Evolutionary conservation across 1,140 invertebrate species (phyloP).

Genomic region (Caenorhabditis briggsae): DNA sequence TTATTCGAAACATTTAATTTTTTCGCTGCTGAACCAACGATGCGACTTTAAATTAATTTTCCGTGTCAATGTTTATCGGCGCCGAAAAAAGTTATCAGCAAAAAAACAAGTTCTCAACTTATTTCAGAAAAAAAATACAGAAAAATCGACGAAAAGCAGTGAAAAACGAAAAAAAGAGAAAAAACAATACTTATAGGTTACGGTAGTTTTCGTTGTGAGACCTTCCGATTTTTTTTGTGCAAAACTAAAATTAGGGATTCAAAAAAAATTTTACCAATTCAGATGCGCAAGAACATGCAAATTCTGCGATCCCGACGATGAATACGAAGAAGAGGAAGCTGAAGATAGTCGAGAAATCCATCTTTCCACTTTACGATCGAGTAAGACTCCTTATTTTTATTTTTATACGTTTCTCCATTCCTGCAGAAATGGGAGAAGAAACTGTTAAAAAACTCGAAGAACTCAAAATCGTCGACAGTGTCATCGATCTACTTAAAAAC

Average conservation of each 20-base stretch:
- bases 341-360: slow-evolving; percentile 32
- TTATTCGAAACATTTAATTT: no score
- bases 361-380: not conserved
- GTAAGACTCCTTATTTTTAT: not conserved
- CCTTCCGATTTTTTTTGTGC: no score
- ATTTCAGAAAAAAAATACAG: no score
- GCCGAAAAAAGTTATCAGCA: no score
- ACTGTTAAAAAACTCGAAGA: slow-evolving; percentile 39
- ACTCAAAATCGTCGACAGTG: slow-evolving; percentile 14
- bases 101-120: no score
- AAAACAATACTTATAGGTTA: no score
- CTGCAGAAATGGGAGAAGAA: slow-evolving; percentile 25
- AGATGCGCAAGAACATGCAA: slow-evolving; percentile 38
- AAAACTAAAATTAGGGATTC: no score
- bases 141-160: no score
- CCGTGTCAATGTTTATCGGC: no score
- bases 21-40: no score
- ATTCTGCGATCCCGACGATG: slow-evolving; percentile 30
- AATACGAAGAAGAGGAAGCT: slow-evolving; percentile 35
- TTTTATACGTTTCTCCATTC: not conserved
- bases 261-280: not conserved
- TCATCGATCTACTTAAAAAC: not conserved
- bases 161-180: no score
- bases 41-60: no score
- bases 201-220: not conserved